Percentiles rank a stretch among this genome's conserved stretches.
phyloP scores from a whole-genome alignment of 2,113 vertebrate genomes.

The Archilochus colubris region DNA sequence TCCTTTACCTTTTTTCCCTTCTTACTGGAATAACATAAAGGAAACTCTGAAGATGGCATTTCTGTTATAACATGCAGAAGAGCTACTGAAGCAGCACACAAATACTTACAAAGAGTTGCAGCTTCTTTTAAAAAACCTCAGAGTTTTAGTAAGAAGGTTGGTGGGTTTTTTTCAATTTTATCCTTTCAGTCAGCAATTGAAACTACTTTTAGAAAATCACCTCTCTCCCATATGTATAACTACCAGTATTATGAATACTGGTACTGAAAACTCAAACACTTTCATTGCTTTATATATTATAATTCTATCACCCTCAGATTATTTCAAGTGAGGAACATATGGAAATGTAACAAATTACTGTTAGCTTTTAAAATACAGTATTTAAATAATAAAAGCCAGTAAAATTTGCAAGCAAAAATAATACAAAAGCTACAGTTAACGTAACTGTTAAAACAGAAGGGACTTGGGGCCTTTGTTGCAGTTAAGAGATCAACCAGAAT shows the following conservation, averaged over 20 bases:
- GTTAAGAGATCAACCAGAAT: not conserved
- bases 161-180: not conserved
- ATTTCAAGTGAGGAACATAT: not conserved
- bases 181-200: not conserved
- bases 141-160: not conserved
- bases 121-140: not conserved
- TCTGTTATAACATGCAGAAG: not conserved
- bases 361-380: not conserved
- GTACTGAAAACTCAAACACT: not conserved
- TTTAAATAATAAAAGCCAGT: not conserved
- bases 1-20: not conserved
- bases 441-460: not conserved
- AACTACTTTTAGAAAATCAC: not conserved
- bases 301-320: not conserved
- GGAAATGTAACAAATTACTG: not conserved
- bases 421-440: not conserved
- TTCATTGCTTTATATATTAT: not conserved
- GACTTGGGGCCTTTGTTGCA: not conserved
- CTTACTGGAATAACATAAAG: not conserved
- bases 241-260: not conserved
- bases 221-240: not conserved
- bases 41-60: not conserved
- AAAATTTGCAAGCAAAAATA: not conserved
- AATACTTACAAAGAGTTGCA: not conserved
- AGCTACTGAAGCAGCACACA: not conserved